phyloP scores from a whole-genome alignment of 2,888 invertebrate species.

The Tridacna crocea region DNA sequence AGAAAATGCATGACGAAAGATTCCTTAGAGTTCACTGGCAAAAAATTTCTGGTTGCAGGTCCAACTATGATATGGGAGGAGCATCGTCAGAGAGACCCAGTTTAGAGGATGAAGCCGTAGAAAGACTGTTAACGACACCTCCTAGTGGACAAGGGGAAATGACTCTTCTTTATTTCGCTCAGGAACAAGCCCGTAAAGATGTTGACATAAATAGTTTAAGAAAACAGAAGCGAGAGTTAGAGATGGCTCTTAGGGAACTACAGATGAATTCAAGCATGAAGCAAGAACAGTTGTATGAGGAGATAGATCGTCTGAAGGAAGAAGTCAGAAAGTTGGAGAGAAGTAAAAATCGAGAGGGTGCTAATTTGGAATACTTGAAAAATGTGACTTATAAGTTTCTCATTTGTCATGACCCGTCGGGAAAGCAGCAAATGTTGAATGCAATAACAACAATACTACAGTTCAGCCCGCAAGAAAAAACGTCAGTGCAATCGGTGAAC shows the following conservation, averaged over 20 bases:
- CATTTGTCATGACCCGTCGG: constrained; percentile 88
- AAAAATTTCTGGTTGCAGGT: constrained; percentile 26
- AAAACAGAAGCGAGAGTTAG: constrained; percentile 88
- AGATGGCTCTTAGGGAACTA: constrained; percentile 86
- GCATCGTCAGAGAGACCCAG: constrained; percentile 66
- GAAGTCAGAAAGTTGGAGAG: constrained; percentile 84
- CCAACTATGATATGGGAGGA: constrained; percentile 57
- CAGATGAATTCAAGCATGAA: constrained; percentile 83
- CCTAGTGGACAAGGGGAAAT: constrained; percentile 82
- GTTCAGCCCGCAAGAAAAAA: constrained; percentile 90
- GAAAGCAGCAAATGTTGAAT: constrained; percentile 93
- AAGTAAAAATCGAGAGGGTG: constrained; percentile 89
- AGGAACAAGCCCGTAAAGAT: constrained; percentile 92
- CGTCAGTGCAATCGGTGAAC: constrained; percentile 80
- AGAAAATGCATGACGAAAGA: too few relatives aligned
- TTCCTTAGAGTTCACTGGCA: not conserved
- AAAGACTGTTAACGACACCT: constrained; percentile 67
- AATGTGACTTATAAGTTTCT: constrained; percentile 94
- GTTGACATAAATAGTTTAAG: constrained; percentile 91
- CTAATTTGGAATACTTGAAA: constrained; percentile 95
- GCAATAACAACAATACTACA: constrained; percentile 94
- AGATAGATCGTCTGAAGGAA: constrained; percentile 86
- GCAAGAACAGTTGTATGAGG: constrained; percentile 84
- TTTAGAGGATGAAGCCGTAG: constrained; percentile 71
- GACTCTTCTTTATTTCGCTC: constrained; percentile 91